Conservation (phyloP, 2,888 invertebrate genomes). For the Nebria salina region DNA sequence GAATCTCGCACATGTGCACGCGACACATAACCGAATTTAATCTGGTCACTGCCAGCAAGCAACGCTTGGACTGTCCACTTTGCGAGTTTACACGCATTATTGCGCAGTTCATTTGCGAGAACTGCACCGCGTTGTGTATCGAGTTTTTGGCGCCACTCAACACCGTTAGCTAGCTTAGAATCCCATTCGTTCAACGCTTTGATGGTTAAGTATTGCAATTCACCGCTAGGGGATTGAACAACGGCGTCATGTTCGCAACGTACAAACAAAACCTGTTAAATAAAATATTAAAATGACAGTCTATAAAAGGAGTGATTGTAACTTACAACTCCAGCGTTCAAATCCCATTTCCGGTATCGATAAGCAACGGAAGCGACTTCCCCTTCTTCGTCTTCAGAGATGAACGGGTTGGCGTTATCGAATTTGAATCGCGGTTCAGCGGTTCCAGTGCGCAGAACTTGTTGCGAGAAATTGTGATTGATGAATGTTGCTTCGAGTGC, state of each 20-base stretch:
- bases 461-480: constrained; percentile 99
- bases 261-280: constrained; percentile 77
- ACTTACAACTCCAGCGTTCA: constrained; percentile 90
- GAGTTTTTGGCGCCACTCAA: constrained; percentile 98
- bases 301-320: too few relatives aligned
- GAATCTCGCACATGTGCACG: constrained; percentile 93
- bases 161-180: constrained; percentile 92
- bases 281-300: neutral
- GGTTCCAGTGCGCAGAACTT: constrained; percentile 76
- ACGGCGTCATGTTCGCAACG: constrained; percentile 98
- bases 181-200: constrained; percentile 99
- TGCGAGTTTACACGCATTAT: constrained; percentile 99
- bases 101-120: constrained; percentile 95
- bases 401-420: constrained; percentile 91
- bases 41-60: constrained; percentile 94
- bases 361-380: constrained; percentile 96
- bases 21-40: constrained; percentile 99
- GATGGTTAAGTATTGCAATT: constrained; percentile 91
- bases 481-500: constrained; percentile 98
- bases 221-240: constrained; percentile 85
- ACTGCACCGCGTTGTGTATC: constrained; percentile 99
- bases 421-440: constrained; percentile 88
- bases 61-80: constrained; percentile 98
- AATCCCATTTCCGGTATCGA: constrained; percentile 95
- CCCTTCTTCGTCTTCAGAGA: constrained; percentile 90